Base-by-base conservation (phyloP, 2,113 vertebrate species). In the Motacilla tschutschensis region DNA sequence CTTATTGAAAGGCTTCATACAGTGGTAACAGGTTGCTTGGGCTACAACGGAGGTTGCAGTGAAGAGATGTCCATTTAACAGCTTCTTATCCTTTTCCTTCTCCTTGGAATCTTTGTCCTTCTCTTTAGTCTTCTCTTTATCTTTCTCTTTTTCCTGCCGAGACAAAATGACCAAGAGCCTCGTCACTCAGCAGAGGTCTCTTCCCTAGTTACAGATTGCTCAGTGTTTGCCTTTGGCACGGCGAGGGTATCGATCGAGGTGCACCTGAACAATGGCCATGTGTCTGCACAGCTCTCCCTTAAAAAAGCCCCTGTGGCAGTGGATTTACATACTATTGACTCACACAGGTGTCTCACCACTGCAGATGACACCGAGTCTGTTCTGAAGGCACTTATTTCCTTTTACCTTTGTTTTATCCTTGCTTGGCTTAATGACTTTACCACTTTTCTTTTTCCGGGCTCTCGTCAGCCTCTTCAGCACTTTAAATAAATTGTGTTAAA, bases 31-130 rank as follows among this genome's bases (percentile, higher is more conserved):
- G 75, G 88, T 96, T 89, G 96, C 48, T 4, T 97, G 79, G 43
- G 97, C 97, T 76, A 96, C 95, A 1, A 96, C 80, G 0, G 95
- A 82, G 15, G 96, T 95, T 8, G 97, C n/a, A 70, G 96, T 96
- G 94, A 99, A 99, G 10, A 95, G 29, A 53, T 99, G 99, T 8
- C 98, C 98, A 0, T 98, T 99, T 64, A 98, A 18, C 2, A 78
- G 90, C 95, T 98, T 98, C 95, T 98, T 99, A 87, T 99, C 98
- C 79, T 98, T 98, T 29, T 98, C 98, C 83, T 98, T 99, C 53
- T 96, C 95, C 54, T 98, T 98, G 75, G 95, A 96, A 35, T 99
- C 98, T 88, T 98, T 99, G 9, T 98, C 98, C 79, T 95, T 97
- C 59, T 95, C 98, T 93, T 98, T 99, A 18, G 97, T 95, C 87